Conservation (phyloP, 2,113 vertebrate genomes). For the Nanorana parkeri region DNA sequence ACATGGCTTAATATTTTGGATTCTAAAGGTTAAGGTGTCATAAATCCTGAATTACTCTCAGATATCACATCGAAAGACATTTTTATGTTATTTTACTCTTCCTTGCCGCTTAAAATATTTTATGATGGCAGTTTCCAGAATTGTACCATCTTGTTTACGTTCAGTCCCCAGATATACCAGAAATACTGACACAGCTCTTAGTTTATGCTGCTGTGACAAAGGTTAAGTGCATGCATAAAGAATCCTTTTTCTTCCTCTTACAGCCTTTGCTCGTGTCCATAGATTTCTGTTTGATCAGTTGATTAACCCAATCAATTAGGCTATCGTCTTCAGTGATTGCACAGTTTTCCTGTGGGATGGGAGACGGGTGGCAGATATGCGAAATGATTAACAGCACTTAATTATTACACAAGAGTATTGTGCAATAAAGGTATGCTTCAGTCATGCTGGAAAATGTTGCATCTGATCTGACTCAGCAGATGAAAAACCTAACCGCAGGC, state of each 20-base stretch:
- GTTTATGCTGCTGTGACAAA: conserved; percentile 64
- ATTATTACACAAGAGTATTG: conserved; percentile 11
- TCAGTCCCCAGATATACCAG: conserved; percentile 78
- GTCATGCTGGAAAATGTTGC: too few species aligned
- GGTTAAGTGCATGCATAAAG: conserved; percentile 61
- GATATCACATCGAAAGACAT: conserved; percentile 88
- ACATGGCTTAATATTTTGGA: conserved; percentile 90
- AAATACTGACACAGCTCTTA: conserved; percentile 78
- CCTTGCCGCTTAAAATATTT: conserved; percentile 86
- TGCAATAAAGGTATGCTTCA: too few species aligned
- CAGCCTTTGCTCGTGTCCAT: not conserved
- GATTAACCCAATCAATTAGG: conserved; percentile 54
- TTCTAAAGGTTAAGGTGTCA: conserved; percentile 85
- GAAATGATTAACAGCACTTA: conserved; percentile 37
- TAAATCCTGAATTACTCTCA: conserved; percentile 86
- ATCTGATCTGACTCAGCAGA: too few species aligned
- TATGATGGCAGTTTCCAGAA: conserved; percentile 81
- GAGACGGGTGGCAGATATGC: conserved; percentile 44
- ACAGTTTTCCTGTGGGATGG: conserved; percentile 14
- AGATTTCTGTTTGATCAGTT: conserved; percentile 53
- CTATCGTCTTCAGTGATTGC: conserved; percentile 22
- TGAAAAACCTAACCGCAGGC: too few species aligned
- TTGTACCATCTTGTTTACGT: conserved; percentile 81
- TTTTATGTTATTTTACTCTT: conserved; percentile 88
- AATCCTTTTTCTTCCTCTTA: conserved; percentile 40